A percentile compares a stretch with the other conserved stretches of the same genome.
These are phyloP conservation scores for Sebastes flavidus DNA, from an alignment of 2,797 vertebrate species.

Conservation along the genomic window DNA sequence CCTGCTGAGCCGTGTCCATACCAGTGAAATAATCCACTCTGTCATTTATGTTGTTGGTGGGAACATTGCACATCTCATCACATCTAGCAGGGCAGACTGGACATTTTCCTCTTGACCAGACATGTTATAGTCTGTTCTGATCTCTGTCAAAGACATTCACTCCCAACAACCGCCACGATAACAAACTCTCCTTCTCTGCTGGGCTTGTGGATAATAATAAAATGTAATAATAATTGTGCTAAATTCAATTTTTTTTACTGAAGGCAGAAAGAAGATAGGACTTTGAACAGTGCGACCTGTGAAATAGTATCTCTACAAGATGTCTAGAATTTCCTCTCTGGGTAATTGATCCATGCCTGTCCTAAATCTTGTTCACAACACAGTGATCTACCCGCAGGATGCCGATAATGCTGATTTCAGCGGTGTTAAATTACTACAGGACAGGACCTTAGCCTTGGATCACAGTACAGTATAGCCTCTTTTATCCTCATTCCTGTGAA, in stretches of 20 bases:
- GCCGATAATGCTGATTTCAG: conserved; percentile 53
- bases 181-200: conserved; percentile 1
- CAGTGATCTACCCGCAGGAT: conserved; percentile 39
- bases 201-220: background rate
- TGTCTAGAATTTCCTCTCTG: conserved; percentile 46
- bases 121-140: conserved; percentile 31
- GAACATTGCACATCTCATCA: conserved; percentile 54
- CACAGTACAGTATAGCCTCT: background rate
- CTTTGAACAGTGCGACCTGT: conserved; percentile 1
- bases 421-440: conserved; percentile 49
- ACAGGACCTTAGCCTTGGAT: conserved; percentile 24
- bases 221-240: background rate
- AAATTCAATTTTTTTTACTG: background rate
- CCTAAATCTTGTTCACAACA: conserved; percentile 63
- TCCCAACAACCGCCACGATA: background rate
- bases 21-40: conserved; percentile 48
- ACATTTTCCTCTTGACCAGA: conserved; percentile 46
- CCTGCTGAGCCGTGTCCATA: conserved; percentile 6
- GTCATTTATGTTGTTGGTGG: conserved; percentile 49
- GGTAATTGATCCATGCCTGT: conserved; percentile 56
- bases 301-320: conserved; percentile 41
- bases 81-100: conserved; percentile 32
- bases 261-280: background rate
- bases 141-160: conserved; percentile 48
- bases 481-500: conserved; percentile 8